A percentile compares a stretch with the other conserved stretches of the same genome.
phyloP scores from a whole-genome alignment of 2,888 invertebrate genomes.

The Frankliniella intonsa region DNA sequence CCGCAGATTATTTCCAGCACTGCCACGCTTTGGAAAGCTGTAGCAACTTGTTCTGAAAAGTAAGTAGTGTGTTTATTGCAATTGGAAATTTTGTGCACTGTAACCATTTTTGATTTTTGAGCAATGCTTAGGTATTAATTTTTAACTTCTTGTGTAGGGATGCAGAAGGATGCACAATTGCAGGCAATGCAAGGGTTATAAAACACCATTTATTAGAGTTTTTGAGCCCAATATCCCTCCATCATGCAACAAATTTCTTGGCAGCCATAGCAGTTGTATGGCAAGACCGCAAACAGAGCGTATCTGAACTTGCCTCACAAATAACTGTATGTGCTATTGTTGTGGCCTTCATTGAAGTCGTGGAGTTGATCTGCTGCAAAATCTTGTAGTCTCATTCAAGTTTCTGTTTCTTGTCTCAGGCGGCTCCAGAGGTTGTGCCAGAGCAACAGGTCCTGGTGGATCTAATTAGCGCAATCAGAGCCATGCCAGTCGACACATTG shows the following conservation, averaged over 20 bases:
- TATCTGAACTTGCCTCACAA: constrained; percentile 41
- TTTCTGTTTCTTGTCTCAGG: constrained; percentile 44
- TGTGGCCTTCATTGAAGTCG: neutral
- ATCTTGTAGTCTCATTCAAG: constrained; percentile 19
- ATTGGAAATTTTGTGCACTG: constrained; percentile 9
- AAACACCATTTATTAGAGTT: constrained; percentile 76
- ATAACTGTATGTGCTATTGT: constrained; percentile 26
- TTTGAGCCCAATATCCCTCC: constrained; percentile 75
- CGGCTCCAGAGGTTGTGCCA: constrained; percentile 59
- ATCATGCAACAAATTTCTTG: constrained; percentile 74
- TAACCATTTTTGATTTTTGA: neutral
- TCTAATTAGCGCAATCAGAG: constrained; percentile 71
- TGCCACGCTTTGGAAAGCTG: constrained; percentile 72
- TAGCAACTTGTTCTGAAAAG: constrained; percentile 52
- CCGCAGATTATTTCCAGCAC: constrained; percentile 77
- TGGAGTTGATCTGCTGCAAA: neutral
- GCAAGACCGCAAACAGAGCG: constrained; percentile 63
- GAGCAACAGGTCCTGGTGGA: constrained; percentile 73
- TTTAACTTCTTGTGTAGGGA: constrained; percentile 44
- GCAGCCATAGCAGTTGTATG: constrained; percentile 81
- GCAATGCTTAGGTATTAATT: constrained; percentile 12
- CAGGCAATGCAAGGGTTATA: constrained; percentile 62
- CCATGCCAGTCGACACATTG: constrained; percentile 77
- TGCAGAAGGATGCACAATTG: constrained; percentile 50
- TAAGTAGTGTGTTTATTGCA: constrained; percentile 39